phyloP scores from a whole-genome alignment of 2,888 invertebrate species.

The Parochlus steinenii region DNA sequence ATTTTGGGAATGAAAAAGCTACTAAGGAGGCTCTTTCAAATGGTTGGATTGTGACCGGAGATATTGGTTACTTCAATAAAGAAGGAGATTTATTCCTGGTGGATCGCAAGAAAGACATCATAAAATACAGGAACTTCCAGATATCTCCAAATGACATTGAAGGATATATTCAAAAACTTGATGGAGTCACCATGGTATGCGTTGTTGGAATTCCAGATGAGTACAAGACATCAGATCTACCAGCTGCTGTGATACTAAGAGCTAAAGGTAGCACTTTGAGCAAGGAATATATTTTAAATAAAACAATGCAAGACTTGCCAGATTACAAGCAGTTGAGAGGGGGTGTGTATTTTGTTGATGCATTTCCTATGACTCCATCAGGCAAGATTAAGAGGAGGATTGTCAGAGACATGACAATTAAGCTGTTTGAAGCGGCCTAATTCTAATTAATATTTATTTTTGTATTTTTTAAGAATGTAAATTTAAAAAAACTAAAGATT shows the following conservation, averaged over 20 bases:
- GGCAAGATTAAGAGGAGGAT: conserved; percentile 22
- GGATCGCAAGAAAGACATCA: conserved; percentile 11
- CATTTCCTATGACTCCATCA: conserved; percentile 23
- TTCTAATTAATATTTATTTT: no score
- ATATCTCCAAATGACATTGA: conserved; percentile 13
- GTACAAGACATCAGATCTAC: conserved; percentile 21
- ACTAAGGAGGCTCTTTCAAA: conserved; percentile 5
- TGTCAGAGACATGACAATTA: conserved; percentile 17
- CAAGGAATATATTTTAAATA: conserved; percentile 22
- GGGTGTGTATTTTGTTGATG: conserved; percentile 23
- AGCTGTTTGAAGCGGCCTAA: no score
- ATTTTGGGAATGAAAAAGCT: conserved; percentile 4
- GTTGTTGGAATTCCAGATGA: conserved; percentile 10
- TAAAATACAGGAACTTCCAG: conserved; percentile 10
- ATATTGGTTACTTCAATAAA: conserved; percentile 13
- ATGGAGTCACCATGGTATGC: conserved; percentile 1
- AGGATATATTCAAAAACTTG: conserved; percentile 3
- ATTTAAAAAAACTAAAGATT: no score
- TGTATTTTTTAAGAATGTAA: no score
- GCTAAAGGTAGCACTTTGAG: conserved; percentile 19
- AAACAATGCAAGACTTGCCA: conserved; percentile 18
- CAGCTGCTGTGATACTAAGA: conserved; percentile 24
- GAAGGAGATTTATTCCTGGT: conserved; percentile 11
- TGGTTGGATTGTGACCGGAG: conserved; percentile 12
- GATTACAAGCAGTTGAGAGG: conserved; percentile 24